phyloP scores from a whole-genome alignment of 2,113 vertebrate genomes.

The Aegithalos caudatus region DNA sequence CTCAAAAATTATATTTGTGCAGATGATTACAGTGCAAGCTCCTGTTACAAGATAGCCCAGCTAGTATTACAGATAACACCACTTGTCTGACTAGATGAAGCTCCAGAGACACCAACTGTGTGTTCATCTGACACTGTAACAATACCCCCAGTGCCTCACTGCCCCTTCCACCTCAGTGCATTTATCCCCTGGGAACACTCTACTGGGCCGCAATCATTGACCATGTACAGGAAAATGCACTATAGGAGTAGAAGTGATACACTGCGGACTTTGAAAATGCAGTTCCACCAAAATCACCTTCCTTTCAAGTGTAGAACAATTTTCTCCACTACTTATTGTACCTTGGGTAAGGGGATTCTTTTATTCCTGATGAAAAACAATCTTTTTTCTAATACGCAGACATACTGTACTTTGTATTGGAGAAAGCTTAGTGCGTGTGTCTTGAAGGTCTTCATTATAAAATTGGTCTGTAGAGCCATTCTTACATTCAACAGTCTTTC shows the following conservation, averaged over 20 bases:
- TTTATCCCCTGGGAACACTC: background rate
- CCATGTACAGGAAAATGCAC: background rate
- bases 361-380: background rate
- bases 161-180: background rate
- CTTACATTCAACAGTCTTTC: background rate
- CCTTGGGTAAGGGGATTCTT: background rate
- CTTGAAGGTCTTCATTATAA: background rate
- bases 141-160: background rate
- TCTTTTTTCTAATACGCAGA: background rate
- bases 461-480: background rate
- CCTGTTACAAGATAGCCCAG: background rate
- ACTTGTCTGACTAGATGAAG: background rate
- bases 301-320: background rate
- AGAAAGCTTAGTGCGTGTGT: background rate
- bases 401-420: background rate
- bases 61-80: background rate
- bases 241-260: accelerated
- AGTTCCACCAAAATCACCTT: background rate
- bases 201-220: accelerated
- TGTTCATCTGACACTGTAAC: background rate
- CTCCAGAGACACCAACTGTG: accelerated
- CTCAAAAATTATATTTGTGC: background rate
- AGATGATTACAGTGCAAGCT: background rate
- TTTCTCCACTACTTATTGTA: background rate
- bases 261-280: background rate